Evolutionary conservation across 2,888 invertebrate genomes (phyloP), one percentile per base, ranked within the genome.

Genomic region (Penaeus monodon): DNA sequence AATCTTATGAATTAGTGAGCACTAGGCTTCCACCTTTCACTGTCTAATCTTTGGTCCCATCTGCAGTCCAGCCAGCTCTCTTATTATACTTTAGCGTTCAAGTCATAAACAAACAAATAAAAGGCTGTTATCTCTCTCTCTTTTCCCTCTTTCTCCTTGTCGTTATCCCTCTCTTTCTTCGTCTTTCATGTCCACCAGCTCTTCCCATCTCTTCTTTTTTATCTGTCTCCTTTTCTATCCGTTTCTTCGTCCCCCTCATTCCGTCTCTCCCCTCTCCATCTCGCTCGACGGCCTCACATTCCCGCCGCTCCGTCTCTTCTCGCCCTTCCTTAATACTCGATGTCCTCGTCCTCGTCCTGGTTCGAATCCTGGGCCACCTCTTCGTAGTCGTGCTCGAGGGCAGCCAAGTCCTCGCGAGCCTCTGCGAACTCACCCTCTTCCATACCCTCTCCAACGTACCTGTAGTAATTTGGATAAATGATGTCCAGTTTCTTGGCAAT

Each of bases 371-470:
- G 91, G 8, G 92, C 93, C 70, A 93, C 93, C 91, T 93, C 93
- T 90, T 93, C 93, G 90, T 93, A 93, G 90, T 93, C 92, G 86
- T 92, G 92, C 88, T 92, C 92, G 38, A 92, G 90, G 27, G 93
- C 93, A 91, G 89, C 91, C 79, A 93, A 91, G 91, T 93, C 93
- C 89, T 93, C 93, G 7, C 93, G 91, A 8, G 93, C 93, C 91
- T 93, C 93, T 17, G 92, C 91, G 90, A 93, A 93, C 88, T 92
- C 92, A 68, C 93, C 93, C 90, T 93, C 92, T 88, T 93, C 93
- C 93, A 94, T 93, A 44, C 94, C 94, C 91, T 93, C 93, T 33
- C 93, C 93, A 24, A 93, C 93, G 91, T 93, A 93, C 90, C 89
- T 89, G 80, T 33, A 38, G 22, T 63, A 24, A 17, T 38, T 38